Conservation (phyloP, 64 coral and sea anemone species). For the Exaiptasia diaphana region DNA sequence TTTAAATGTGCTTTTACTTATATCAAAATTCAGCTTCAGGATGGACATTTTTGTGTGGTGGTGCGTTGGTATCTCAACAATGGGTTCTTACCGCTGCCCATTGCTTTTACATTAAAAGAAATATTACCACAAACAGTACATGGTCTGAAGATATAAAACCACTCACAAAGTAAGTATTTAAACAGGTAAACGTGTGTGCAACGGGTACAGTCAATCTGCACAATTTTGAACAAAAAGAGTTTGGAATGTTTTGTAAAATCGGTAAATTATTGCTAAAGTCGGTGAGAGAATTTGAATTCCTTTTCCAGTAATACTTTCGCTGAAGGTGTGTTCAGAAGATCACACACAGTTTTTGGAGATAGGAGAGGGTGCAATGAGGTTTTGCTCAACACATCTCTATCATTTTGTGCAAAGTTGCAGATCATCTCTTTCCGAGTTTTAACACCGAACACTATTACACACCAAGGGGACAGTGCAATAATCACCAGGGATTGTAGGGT, state of each 20-base stretch:
- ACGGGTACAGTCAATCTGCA: not conserved
- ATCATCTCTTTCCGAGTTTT: no score
- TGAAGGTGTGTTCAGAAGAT: not conserved
- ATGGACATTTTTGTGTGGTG: no score
- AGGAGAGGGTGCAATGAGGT: no score
- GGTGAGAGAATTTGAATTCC: not conserved
- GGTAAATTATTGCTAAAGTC: not conserved
- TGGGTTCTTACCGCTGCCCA: slow-evolving; percentile 3
- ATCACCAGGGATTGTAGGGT: not conserved
- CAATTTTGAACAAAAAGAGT: not conserved
- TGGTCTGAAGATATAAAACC: not conserved
- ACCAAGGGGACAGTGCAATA: not conserved
- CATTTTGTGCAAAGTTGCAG: no score
- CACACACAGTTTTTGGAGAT: no score
- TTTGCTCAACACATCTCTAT: no score
- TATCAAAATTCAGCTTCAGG: no score
- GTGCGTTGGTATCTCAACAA: not conserved
- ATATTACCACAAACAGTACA: not conserved
- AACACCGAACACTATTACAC: not conserved
- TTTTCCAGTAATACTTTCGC: not conserved
- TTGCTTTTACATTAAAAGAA: not conserved
- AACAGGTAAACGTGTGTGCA: not conserved
- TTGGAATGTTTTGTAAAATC: not conserved
- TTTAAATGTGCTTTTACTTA: no score
- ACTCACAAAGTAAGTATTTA: not conserved